Evolutionary conservation across 2,113 vertebrate genomes (phyloP).

Genomic region (Centropus unirufus): DNA sequence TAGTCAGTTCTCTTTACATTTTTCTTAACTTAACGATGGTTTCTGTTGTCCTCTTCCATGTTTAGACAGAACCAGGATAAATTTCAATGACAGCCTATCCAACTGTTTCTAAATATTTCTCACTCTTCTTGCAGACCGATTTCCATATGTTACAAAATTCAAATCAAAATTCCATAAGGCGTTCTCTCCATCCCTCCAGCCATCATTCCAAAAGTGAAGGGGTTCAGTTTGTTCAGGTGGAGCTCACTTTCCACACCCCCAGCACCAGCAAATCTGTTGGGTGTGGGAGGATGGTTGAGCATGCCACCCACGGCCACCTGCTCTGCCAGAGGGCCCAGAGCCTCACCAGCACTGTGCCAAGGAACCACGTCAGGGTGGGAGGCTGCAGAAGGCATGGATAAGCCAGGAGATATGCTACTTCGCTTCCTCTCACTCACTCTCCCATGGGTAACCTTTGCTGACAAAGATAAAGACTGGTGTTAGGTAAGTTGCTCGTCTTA

Average conservation of each 20-base stretch:
- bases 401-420: not conserved
- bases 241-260: not conserved
- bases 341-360: not conserved
- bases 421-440: not conserved
- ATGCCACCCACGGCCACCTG: conserved; percentile 22
- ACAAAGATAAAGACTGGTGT: not conserved
- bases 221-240: conserved; percentile 28
- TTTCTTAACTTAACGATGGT: conserved; percentile 62
- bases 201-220: not conserved
- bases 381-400: not conserved
- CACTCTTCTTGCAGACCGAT: conserved; percentile 19
- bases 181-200: not conserved
- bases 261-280: not conserved
- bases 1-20: conserved; percentile 67
- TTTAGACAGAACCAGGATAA: conserved; percentile 73
- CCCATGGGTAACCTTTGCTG: not conserved
- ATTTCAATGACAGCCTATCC: conserved; percentile 65
- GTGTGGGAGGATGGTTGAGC: conserved; percentile 21
- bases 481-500: not conserved
- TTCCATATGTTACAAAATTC: conserved; percentile 58
- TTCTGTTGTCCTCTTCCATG: conserved; percentile 75
- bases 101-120: conserved; percentile 73
- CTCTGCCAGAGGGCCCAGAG: conserved; percentile 15
- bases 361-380: not conserved
- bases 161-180: not conserved